Percentiles rank a stretch among this genome's conserved stretches.
Conservation (phyloP, 2,888 invertebrate genomes). For the Diogma glabrata region DNA sequence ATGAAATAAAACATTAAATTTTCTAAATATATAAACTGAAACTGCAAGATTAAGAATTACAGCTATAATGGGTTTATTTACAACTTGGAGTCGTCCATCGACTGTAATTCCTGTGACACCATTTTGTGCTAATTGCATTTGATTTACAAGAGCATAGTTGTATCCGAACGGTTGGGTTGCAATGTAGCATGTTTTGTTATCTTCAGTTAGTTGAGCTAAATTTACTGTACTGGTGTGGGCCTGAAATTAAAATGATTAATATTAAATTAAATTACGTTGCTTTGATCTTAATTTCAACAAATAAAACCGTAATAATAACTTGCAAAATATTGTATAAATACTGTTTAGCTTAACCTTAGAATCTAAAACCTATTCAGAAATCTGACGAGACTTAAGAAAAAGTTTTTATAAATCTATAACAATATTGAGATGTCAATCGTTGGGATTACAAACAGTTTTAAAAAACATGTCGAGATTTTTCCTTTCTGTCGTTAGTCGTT, state of each 20-base stretch:
- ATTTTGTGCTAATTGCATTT: conserved; percentile 67
- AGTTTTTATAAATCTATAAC: too few species aligned
- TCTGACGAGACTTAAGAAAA: too few species aligned
- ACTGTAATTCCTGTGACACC: conserved; percentile 37
- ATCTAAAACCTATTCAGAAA: too few species aligned
- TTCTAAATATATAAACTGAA: not conserved
- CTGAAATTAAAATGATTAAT: conserved; percentile 20
- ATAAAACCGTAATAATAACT: too few species aligned
- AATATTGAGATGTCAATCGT: too few species aligned
- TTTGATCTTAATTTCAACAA: too few species aligned
- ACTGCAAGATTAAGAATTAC: conserved; percentile 10
- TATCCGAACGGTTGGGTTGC: conserved; percentile 59
- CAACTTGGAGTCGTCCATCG: conserved; percentile 35
- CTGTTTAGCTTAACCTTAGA: too few species aligned
- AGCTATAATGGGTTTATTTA: conserved; percentile 34
- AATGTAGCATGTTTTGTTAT: conserved; percentile 62
- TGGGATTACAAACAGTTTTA: too few species aligned
- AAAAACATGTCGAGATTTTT: too few species aligned
- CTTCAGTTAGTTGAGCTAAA: conserved; percentile 53
- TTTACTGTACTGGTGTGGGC: conserved; percentile 49
- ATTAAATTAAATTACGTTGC: too few species aligned
- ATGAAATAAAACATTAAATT: not conserved
- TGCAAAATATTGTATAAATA: too few species aligned
- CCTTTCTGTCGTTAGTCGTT: too few species aligned
- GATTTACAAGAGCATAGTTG: conserved; percentile 75